Evolutionary conservation across 2,797 vertebrate species (phyloP), one percentile per base, ranked within the genome.

Genomic region (Centropyge bicolor): DNA sequence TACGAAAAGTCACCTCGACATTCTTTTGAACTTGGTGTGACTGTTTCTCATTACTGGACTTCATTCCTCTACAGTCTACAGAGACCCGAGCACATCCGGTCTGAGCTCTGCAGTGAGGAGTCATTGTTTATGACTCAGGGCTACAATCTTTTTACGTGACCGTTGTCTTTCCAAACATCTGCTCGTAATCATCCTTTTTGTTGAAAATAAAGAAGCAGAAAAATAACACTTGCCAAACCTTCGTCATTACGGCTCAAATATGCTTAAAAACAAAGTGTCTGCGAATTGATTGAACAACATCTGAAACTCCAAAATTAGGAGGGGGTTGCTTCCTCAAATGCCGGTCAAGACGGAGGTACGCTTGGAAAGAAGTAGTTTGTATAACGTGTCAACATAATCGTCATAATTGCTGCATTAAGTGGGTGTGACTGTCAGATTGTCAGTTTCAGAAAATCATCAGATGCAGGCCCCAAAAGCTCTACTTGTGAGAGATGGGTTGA

Each of bases 51-150:
- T 86, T 74, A 84, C 36, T 54, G 43, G 38, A 56, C 22, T 45
- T 4, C 16, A 59, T 72, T 83, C 64, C 71, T 76, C 78, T 38
- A 1, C 54, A 51, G 45, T 68, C 73, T 54, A 38, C 66, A 49
- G 69, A 60, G 76, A 81, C 69, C 6, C 0, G 0, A 73, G 19
- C 51, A 75, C 81, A 88, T 93, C 86, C 88, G 66, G 63, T 84
- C 65, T 59, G 52, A 4, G 36, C 77, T 63, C 46, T n/a, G 8
- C 64, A 46, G 65, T 10, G 31, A 83, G 10, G 46, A 81, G 77
- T 76, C 62, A 75, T 60, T 17, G 1, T 12, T 51, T 10, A 62
- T 89, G 78, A 89, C 61, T 89, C 83, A 83, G 48, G 56, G 19
- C 63, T 22, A 63, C 3, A 14, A 35, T 79, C 40, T 59, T 7